Evolutionary conservation across 2,888 invertebrate species (phyloP), one percentile per base, ranked within the genome.

Genomic region (Pyrrhosoma nymphula): DNA sequence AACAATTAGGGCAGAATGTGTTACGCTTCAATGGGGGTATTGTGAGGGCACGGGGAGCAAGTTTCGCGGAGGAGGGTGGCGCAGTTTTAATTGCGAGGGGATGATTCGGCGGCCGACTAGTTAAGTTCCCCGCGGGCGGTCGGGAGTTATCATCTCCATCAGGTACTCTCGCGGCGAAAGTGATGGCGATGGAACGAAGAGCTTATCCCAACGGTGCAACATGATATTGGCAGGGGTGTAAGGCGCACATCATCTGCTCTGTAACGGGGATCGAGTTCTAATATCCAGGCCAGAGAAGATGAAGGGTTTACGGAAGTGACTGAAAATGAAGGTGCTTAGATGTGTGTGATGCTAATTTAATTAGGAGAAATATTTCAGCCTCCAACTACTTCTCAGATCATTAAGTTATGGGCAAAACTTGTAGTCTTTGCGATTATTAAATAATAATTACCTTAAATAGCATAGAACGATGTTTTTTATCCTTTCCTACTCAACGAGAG

Each of bases 1-100:
- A 89, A 55, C 47, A 89, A 55, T 47, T 89, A 55, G 89, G 55
- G 89, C 47, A 47, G 89, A 89, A 55, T 47, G 55, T 35, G 82
- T 82, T 82, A 89, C 47, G 55, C 47, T 23, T 55, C 18, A 20
- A 60, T 60, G 10, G 91, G 39, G 60, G 60, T 93, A 14, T 39
- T 39, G 47, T 16, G 60, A 20, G 60, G 20, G 47, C 10, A 16
- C 23, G 26, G 69, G n/a, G 93, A 69, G 47, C 47, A 18, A 60
- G 63, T 23, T 35, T 26, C 60, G 16, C 16, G 60, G 63, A 14
- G 12, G 6, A 91, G n/a, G 47, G 14, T 47, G 1, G 16, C 18
- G 47, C 82, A 26, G n/a, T 82, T 35, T 82, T 82, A 82, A 82
- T 35, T 82, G 82, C 30, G 30, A 14, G 20, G 16, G 82, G 35